Base-by-base conservation (phyloP, 2,113 vertebrate genomes). In the Ondatra zibethicus region DNA sequence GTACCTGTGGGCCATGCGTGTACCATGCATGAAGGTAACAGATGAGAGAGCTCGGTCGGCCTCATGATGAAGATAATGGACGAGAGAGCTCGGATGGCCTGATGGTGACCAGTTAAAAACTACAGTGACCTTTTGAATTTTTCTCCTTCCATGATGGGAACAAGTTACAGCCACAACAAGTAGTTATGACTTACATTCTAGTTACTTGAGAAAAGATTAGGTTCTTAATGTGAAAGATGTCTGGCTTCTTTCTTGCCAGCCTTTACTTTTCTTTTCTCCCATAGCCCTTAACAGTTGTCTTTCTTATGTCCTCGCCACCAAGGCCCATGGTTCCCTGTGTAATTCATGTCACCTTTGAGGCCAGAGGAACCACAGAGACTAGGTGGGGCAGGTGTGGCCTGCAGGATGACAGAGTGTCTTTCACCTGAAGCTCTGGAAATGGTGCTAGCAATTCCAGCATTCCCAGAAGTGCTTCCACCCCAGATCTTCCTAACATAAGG, bases 211-310 rank as follows among this genome's bases (percentile, higher is more conserved):
- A 16, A 92, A 75, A 92, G 85, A 39, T 21, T 42, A 3, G 0
- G 50, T 78, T 91, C 81, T 73, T 70, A 42, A 47, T n/a, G 21
- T 10, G 4, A 50, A 81, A 76, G 66, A 80, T 1, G 0, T 85
- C 70, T 52, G 63, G 68, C 84, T n/a, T 39, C 9, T 47, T 68
- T 21, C 63, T 68, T 0, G 0, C 45, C 63, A 47, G 81, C 52
- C 39, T 65, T 94, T 89, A 6, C 65, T 88, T 88, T 80, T 93
- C 91, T 75, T 68, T 88, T 76, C 81, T 96, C 76, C 76, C 81
- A 13, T 23, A 36, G 21, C 72, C 76, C 84, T 68, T n/a, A 75
- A 55, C 50, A 55, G 78, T 68, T 91, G 33, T 66, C 50, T 76
- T 66, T 94, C 93, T 96, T 82, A 81, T 77, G 70, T 55, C 75